phyloP scores from a whole-genome alignment of 2,888 invertebrate genomes.

The Ichneumoninae sp. region DNA sequence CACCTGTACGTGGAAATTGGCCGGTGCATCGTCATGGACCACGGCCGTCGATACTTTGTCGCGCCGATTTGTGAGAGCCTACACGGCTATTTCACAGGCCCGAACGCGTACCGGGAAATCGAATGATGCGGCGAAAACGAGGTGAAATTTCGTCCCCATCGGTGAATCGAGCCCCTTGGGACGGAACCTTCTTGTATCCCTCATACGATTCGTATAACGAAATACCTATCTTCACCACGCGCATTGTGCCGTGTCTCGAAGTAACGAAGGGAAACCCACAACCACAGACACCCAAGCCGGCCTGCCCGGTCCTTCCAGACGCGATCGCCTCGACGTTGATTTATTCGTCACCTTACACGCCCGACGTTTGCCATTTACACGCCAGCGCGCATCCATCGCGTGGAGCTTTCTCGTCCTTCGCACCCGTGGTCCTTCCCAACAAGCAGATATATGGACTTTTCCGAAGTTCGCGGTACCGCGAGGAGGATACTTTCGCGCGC shows the following conservation, averaged over 20 bases:
- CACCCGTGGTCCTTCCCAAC: constrained; percentile 13
- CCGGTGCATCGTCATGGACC: constrained; percentile 42
- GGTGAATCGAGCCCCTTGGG: constrained; percentile 33
- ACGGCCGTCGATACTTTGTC: constrained; percentile 35
- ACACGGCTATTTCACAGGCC: not conserved
- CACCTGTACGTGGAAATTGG: constrained; percentile 46
- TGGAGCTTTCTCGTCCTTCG: constrained; percentile 49
- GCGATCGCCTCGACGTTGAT: constrained; percentile 67
- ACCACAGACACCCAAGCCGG: constrained; percentile 14
- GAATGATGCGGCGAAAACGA: constrained; percentile 45
- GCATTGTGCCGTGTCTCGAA: constrained; percentile 20
- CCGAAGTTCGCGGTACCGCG: constrained; percentile 57
- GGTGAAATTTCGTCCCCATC: constrained; percentile 32
- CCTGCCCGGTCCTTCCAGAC: constrained; percentile 1
- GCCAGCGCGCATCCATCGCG: constrained; percentile 58
- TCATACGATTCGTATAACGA: constrained; percentile 53
- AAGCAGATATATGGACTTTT: constrained; percentile 58
- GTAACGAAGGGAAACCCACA: constrained; percentile 27
- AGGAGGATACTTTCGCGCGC: constrained; percentile 61
- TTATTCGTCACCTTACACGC: constrained; percentile 72
- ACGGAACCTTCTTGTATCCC: constrained; percentile 9
- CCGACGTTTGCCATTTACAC: constrained; percentile 71
- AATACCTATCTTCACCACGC: constrained; percentile 39
- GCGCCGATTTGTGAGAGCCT: constrained; percentile 55
- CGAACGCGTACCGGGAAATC: constrained; percentile 20